Percentiles rank a stretch among this genome's conserved stretches.
Conservation (phyloP, 1,140 invertebrate genomes). For the Uloborus diversus region DNA sequence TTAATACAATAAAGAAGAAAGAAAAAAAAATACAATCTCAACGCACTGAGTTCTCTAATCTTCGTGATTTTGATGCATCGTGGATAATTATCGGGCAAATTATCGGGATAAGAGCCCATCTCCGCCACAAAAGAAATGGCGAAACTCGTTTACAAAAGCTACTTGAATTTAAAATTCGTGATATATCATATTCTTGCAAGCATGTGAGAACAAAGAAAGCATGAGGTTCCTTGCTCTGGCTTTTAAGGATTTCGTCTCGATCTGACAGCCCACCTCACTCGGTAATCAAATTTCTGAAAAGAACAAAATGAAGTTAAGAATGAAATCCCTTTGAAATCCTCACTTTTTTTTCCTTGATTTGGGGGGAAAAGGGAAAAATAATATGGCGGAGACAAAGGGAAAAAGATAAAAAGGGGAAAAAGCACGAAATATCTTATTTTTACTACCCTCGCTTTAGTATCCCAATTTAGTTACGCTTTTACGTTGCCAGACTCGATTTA, state of each 20-base stretch:
- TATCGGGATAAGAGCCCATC: too few species aligned
- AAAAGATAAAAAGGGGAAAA: background rate
- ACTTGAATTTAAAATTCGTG: too few species aligned
- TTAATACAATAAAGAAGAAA: too few species aligned
- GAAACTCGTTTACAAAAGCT: too few species aligned
- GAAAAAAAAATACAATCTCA: too few species aligned
- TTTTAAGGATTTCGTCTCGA: slow-evolving; percentile 27
- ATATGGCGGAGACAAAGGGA: background rate
- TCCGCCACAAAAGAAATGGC: too few species aligned
- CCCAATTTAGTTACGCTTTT: slow-evolving; percentile 31
- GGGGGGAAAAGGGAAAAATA: slow-evolving; percentile 9
- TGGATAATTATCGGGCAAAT: too few species aligned
- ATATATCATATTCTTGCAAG: too few species aligned
- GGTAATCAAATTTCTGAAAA: slow-evolving; percentile 34
- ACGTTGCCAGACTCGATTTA: slow-evolving; percentile 23
- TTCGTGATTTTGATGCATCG: too few species aligned
- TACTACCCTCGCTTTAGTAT: background rate
- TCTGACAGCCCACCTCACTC: slow-evolving; percentile 4
- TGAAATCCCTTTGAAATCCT: background rate
- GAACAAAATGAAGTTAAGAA: background rate
- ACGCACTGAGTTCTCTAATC: too few species aligned
- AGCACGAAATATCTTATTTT: background rate
- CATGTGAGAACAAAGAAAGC: too few species aligned
- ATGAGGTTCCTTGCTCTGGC: too few species aligned
- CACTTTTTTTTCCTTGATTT: slow-evolving; percentile 5